Base-by-base conservation (phyloP, 2,113 vertebrate species). In the Zeus faber region DNA sequence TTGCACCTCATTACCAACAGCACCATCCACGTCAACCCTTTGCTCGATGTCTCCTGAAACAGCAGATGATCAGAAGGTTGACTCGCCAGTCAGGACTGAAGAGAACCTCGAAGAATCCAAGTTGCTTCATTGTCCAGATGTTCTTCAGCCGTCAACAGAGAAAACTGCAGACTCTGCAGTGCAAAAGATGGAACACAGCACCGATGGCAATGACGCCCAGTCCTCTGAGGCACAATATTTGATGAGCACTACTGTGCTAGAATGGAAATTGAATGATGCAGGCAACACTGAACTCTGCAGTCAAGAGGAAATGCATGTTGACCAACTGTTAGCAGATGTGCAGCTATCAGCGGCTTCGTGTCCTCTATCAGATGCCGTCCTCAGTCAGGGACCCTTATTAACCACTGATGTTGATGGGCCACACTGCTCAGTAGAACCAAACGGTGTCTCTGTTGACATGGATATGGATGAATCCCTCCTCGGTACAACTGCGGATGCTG, bases 351-450 rank as follows among this genome's bases (percentile, higher is more conserved):
- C 71, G 27, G 27, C 4, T 29, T 4, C 4, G 27, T n/a, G 8
- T 53, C 50, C 65, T n/a, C 26, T 27, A 9, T 46, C 55, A 50
- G 49, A 61, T n/a, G n/a, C n/a, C n/a, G n/a, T n/a, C n/a, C n/a
- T n/a, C n/a, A n/a, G n/a, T n/a, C n/a, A n/a, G n/a, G n/a, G n/a
- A 47, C 21, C 47, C 8, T 24, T 24, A 0, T 37, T 56, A 58
- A 20, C 24, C 6, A 1, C 2, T 21, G 48, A 55, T 57, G 41
- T 17, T 47, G 11, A 3, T 24, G 6, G 49, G 6, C 11, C n/a
- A 4, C 37, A 51, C 35, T 39, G 8, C 21, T 25, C 1, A 43
- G 35, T 4, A n/a, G 53, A 25, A 23, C 16, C 2, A 40, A 16
- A 6, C 9, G 50, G 5, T 55, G 7, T 49, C 8, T 14, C 3